Evolutionary conservation across 2,797 vertebrate species (phyloP).

Genomic region (Huso huso): DNA sequence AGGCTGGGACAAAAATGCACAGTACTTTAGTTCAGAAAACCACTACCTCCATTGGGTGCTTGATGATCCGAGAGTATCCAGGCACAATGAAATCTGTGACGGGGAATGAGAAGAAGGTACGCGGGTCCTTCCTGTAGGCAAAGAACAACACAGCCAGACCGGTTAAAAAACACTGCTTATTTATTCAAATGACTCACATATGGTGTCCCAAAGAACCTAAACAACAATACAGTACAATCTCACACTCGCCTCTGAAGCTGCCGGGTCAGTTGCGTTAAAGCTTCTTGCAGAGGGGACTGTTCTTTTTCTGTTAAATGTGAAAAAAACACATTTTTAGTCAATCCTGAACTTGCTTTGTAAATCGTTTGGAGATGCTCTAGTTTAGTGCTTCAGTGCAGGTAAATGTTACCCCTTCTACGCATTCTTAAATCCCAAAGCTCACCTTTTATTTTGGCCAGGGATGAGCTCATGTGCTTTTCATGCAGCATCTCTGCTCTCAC

Average conservation of each 20-base stretch:
- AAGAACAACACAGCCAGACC: conserved; percentile 9
- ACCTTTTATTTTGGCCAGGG: conserved; percentile 83
- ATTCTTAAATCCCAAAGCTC: conserved; percentile 2
- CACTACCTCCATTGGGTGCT: conserved; percentile 79
- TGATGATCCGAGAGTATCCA: conserved; percentile 90
- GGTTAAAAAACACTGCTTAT: neutral
- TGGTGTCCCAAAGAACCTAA: neutral
- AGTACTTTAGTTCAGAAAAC: no score
- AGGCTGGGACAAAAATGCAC: no score
- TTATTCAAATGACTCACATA: neutral
- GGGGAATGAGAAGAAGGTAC: conserved; percentile 93
- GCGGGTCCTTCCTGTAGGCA: conserved; percentile 83
- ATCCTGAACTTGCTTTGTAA: no score
- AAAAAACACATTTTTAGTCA: no score
- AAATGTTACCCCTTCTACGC: neutral
- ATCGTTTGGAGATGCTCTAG: no score
- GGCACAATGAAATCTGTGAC: conserved; percentile 96
- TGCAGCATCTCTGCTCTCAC: conserved; percentile 66
- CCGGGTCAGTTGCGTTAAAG: conserved; percentile 86
- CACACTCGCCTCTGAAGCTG: conserved; percentile 82
- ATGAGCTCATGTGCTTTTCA: conserved; percentile 61
- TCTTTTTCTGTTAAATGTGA: conserved; percentile 65
- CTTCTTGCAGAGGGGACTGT: conserved; percentile 91
- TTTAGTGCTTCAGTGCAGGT: no score
- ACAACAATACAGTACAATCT: neutral